These are phyloP conservation scores for Cecropterus lyciades DNA, from an alignment of 1,140 invertebrate species.

Conservation along the genomic window DNA sequence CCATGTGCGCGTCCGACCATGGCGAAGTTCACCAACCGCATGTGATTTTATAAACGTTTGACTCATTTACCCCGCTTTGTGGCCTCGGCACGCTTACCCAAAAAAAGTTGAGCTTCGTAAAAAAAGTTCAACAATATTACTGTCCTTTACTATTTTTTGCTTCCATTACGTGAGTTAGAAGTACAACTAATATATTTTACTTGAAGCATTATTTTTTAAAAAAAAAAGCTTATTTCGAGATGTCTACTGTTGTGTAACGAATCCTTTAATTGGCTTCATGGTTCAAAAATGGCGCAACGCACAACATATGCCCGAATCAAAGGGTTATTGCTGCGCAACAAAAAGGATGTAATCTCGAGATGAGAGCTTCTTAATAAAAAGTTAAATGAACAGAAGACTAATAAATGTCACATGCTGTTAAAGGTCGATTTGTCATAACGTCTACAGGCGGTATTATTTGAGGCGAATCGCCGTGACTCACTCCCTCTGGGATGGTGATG, in stretches of 20 bases:
- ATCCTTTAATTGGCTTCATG: neutral
- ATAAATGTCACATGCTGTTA: constrained; percentile 35
- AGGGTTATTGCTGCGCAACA: neutral
- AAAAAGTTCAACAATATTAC: constrained; percentile 19
- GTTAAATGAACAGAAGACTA: constrained; percentile 33
- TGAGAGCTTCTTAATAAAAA: constrained; percentile 29
- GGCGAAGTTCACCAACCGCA: constrained; percentile 34
- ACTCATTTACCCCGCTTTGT: constrained; percentile 29
- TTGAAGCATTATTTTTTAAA: too few relatives aligned
- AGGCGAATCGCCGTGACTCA: constrained; percentile 33
- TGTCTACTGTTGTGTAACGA: neutral
- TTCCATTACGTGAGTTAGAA: neutral
- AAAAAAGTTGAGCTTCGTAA: constrained; percentile 18
- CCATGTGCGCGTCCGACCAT: constrained; percentile 32
- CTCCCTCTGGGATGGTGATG: constrained; percentile 18
- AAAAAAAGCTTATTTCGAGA: too few relatives aligned
- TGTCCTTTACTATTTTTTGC: neutral
- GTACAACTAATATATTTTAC: too few relatives aligned
- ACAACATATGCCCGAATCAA: constrained; percentile 5
- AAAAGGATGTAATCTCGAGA: constrained; percentile 21
- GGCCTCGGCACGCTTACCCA: constrained; percentile 28
- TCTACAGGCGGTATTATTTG: constrained; percentile 31
- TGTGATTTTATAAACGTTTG: constrained; percentile 37
- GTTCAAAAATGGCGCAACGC: neutral
- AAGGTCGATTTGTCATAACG: constrained; percentile 28